phyloP scores from a whole-genome alignment of 2,797 vertebrate species.

The Enteromius unitaeniatus region DNA sequence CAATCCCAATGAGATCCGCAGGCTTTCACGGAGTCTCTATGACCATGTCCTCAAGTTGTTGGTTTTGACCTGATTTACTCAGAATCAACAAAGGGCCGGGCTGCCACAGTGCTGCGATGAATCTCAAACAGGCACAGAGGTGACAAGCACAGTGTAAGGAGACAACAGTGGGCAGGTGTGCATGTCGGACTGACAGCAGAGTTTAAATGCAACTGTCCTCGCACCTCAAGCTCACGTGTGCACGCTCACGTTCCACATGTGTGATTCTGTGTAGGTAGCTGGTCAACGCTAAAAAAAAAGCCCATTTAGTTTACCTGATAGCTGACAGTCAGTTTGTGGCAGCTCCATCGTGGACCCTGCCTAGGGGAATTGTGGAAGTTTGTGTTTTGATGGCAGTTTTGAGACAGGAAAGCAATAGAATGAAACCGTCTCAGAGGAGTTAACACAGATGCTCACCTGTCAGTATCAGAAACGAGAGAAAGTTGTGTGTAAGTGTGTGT shows the following conservation, averaged over 20 bases:
- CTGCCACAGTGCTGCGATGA: constrained; percentile 6
- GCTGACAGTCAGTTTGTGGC: constrained; percentile 43
- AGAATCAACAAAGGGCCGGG: constrained; percentile 41
- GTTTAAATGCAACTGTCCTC: constrained; percentile 25
- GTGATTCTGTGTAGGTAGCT: constrained; percentile 42
- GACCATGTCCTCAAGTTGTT: constrained; percentile 47
- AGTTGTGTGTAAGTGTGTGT: constrained; percentile 51
- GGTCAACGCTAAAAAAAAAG: constrained; percentile 29
- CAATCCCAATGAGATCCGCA: constrained; percentile 20
- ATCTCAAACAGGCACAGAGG: constrained; percentile 60
- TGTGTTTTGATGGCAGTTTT: constrained; percentile 33
- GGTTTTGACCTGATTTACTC: constrained; percentile 53
- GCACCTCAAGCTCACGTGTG: constrained; percentile 19
- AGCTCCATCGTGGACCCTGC: constrained; percentile 11
- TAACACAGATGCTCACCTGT: constrained; percentile 61
- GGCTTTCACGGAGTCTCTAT: constrained; percentile 27
- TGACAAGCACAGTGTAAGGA: constrained; percentile 51
- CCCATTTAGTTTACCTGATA: constrained; percentile 48
- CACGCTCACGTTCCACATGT: constrained; percentile 45
- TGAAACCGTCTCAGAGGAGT: constrained; percentile 43
- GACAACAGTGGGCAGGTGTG: constrained; percentile 53
- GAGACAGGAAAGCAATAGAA: constrained; percentile 29
- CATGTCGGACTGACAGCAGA: constrained; percentile 58
- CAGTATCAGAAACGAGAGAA: constrained; percentile 52
- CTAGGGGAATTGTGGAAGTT: constrained; percentile 33